Base-by-base conservation (phyloP, 2,113 vertebrate genomes). In the Anolis sagrei region DNA sequence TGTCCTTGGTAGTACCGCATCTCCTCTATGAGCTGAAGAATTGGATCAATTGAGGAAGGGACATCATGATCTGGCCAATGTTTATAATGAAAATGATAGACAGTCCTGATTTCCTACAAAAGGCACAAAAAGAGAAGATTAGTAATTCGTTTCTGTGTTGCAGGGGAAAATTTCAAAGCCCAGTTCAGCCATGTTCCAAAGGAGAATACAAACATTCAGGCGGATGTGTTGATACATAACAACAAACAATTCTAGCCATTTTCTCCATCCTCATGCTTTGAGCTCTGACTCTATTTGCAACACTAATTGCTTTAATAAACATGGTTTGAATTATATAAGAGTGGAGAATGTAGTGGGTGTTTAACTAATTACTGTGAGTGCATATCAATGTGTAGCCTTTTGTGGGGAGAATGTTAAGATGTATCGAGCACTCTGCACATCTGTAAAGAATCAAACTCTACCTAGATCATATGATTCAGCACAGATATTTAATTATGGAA, bases 11-110 rank as follows among this genome's bases (percentile, higher is more conserved):
- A 95, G 84, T 91, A 87, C 5, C 97, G 97, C 90, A 99, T 96
- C 76, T 99, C 98, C 3, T 94, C 29, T 81, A 98, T 39, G 87
- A 99, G 96, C 87, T 98, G 96, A 89, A 99, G 95, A 89, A 99
- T 98, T 76, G 98, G 96, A 8, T 97, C 94, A 44, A 98, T 96
- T 93, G 97, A 97, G 0, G 97, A 97, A 21, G 99, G 99, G 0
- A 99, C 93, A 0, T 98, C 98, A 0, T 99, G 99, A 90, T 99
- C 99, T 0, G 99, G 98, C 99, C 99, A 99, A 74, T 98, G 98
- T 91, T 95, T 94, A 54, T 99, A 99, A 94, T 99, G 99, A 94
- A 99, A 97, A 90, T 99, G 99, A 90, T 95, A 94, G 89, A 99
- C 23, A 5, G 94, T 97, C 83, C 97, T 95, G 34, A 62, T 93